Conservation (phyloP, 2,113 vertebrate species). For the Platichthys flesus region DNA sequence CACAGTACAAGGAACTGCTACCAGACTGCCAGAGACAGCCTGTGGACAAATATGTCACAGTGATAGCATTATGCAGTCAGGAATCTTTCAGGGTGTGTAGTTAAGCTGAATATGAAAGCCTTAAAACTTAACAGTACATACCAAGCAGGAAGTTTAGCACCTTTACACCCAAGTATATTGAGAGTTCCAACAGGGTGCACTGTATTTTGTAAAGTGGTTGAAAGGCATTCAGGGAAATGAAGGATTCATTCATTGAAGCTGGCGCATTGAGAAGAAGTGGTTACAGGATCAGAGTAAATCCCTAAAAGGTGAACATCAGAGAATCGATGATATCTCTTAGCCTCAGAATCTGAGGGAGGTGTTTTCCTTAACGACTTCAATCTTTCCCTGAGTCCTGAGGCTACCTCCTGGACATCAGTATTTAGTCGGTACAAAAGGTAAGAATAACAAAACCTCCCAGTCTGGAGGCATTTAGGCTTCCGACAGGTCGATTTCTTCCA, state of each 20-base stretch:
- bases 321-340: conserved; percentile 5
- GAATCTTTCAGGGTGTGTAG: background rate
- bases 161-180: background rate
- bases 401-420: no score
- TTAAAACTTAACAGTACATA: background rate
- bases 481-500: no score
- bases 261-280: background rate
- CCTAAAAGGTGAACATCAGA: conserved; percentile 18
- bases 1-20: background rate
- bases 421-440: no score
- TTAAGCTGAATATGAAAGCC: background rate
- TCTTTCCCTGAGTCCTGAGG: conserved; percentile 11
- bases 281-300: conserved; percentile 26
- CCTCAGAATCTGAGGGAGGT: background rate
- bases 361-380: background rate
- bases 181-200: background rate
- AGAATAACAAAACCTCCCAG: no score
- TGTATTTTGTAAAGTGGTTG: background rate
- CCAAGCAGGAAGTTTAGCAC: background rate
- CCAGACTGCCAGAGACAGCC: background rate
- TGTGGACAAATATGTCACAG: background rate
- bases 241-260: conserved; percentile 1
- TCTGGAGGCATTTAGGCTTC: no score
- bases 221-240: background rate
- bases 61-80: background rate